Evolutionary conservation across 37 sponge, comb jelly and placozoan genomes (phyloP).

Genomic region (Dysidea cf. avara): DNA sequence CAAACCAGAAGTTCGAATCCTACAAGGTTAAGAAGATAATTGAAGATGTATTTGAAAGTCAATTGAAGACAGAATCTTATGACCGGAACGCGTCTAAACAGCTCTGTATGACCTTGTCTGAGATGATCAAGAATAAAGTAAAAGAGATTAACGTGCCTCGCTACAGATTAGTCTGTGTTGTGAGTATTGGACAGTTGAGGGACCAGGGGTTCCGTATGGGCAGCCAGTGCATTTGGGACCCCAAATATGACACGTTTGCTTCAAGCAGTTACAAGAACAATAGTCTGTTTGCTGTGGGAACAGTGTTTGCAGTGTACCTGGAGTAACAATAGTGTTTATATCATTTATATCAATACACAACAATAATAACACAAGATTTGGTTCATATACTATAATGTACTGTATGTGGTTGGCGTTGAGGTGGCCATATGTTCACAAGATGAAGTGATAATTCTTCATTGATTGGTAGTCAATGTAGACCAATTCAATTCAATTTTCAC

Average conservation of each 20-base stretch:
- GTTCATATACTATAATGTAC: neutral
- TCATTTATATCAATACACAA: conserved; percentile 1
- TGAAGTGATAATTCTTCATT: neutral
- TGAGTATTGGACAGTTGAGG: conserved; percentile 83
- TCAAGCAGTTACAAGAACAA: conserved; percentile 76
- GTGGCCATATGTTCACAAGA: too few relatives aligned
- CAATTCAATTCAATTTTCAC: too few relatives aligned
- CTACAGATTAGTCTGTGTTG: conserved; percentile 83
- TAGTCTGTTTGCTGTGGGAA: conserved; percentile 85
- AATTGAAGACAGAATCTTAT: conserved; percentile 77
- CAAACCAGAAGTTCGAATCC: conserved; percentile 48
- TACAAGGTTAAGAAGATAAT: conserved; percentile 62
- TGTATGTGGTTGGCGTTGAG: too few relatives aligned
- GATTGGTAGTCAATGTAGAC: too few relatives aligned
- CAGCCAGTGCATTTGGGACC: conserved; percentile 93
- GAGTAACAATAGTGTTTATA: conserved; percentile 63
- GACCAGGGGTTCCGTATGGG: conserved; percentile 86
- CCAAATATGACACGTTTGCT: conserved; percentile 86
- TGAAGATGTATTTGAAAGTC: conserved; percentile 48
- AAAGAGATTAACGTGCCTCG: conserved; percentile 84
- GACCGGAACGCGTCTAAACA: conserved; percentile 57
- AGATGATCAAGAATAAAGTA: conserved; percentile 73
- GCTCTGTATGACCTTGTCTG: conserved; percentile 54
- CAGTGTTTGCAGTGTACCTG: conserved; percentile 90
- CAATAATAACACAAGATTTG: neutral